Base-by-base conservation (phyloP, 2,113 vertebrate genomes). In the Corvus cornix region DNA sequence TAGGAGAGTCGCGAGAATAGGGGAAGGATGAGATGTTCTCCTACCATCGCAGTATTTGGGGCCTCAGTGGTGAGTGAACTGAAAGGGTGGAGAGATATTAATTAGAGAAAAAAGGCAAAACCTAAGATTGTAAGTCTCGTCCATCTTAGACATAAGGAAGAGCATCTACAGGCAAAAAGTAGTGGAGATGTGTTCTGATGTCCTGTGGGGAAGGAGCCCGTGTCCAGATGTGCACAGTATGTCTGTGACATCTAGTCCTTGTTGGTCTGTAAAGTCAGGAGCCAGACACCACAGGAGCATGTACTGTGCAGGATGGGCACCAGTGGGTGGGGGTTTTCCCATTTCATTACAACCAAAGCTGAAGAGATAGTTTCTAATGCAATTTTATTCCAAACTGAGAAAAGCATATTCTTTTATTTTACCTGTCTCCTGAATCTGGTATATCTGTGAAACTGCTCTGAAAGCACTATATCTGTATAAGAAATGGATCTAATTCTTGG, bases 291-390 rank as follows among this genome's bases (percentile, higher is more conserved):
- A 13, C 37, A 73, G 58, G 70, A 62, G 35, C 20, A 64, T 5
- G 1, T 17, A 9, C 33, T 52, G 22, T 51, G 30, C 10, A 66
- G 63, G 37, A 28, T 23, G 23, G 18, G 2, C 12, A 9, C 17
- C 24, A 6, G 0, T 41, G 22, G 26, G 3, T 60, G 22, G 39
- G 1, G 2, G 2, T 53, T 58, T 43, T 2, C 9, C 13, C 4
- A 24, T 58, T 49, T 81, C 41, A 39, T 30, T 33, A 59, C 63
- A 82, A 35, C 10, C 10, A 74, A 48, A 62, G 2, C 2, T 16
- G 21, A 89, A 88, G 6, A 27, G 74, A 37, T 19, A n/a, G 2
- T 24, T 88, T 64, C 43, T 69, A 59, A 67, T 17, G 4, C 3
- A 31, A 49, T 69, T 83, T 53, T 77, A 39, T 80, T 86, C 35